Base-by-base conservation (phyloP, 2,797 vertebrate species). In the Okamejei kenojei region DNA sequence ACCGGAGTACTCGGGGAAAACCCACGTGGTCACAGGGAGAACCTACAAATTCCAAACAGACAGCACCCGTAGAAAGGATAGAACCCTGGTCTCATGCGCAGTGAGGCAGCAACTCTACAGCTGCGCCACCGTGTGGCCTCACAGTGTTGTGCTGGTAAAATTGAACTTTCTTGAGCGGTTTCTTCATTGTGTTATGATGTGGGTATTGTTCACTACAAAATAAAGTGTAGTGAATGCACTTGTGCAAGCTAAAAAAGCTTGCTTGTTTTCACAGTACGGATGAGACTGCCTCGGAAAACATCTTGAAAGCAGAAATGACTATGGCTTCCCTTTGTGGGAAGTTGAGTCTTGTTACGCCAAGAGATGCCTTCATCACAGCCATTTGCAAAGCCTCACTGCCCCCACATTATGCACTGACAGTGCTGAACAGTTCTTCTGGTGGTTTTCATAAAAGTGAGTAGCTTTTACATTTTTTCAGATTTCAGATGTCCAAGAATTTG, bases 381-480 rank as follows among this genome's bases (percentile, higher is more conserved):
- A 97, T 99, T 96, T 99, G 99, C 96, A 99, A 99, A 96, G 98
- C 99, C 23, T 99, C 99, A 9, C 96, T 99, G 94, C 99, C 99
- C 38, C 99, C 98, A 1, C 99, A 99, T 95, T 99, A 99, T 17
- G 96, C 99, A 82, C 97, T 99, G 93, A 99, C 99, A 32, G 97
- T 98, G n/a, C 95, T 99, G 94, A 98, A 97, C 94, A 97, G 97
- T 95, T 98, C 96, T 38, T 94, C 97, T 26, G 26, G 90, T 76
- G 90, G 71, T 23, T 92, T 92, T 54, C 90, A 92, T 92, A 92
- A 92, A 92, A 92, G 90, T 92, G 90, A 92, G 90, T 92, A 8
- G 35, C 13, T 92, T 92, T 92, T 58, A 58, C 38, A 13, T 76
- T 15, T 54, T 54, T 68, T 23, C 23, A 74, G 61, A 76, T 74